Conservation (phyloP, 2,113 vertebrate species). For the Phrynosoma platyrhinos region DNA sequence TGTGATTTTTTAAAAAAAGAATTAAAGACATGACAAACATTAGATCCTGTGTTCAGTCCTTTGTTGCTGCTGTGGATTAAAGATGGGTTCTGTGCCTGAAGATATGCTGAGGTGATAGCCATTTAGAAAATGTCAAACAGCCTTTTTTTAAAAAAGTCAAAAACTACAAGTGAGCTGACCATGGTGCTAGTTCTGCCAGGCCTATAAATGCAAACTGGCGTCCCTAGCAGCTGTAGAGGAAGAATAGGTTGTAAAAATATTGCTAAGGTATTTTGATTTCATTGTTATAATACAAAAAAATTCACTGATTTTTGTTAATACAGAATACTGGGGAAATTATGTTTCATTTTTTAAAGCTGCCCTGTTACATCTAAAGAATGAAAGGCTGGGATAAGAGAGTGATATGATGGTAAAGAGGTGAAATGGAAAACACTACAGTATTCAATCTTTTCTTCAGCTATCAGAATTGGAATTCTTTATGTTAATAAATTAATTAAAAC, state of each 20-base stretch:
- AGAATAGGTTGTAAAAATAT: not conserved
- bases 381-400: not conserved
- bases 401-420: not conserved
- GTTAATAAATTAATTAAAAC: not conserved
- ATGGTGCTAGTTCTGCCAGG: not conserved
- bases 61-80: not conserved
- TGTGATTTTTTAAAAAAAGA: not conserved
- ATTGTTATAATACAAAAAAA: not conserved
- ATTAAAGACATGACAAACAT: not conserved
- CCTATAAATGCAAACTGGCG: not conserved
- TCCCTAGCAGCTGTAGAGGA: not conserved
- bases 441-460: not conserved
- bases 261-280: not conserved
- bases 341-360: not conserved
- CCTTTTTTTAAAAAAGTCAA: not conserved
- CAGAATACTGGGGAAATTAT: not conserved
- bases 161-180: not conserved
- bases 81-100: not conserved
- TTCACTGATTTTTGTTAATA: conserved; percentile 15
- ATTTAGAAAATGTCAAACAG: not conserved
- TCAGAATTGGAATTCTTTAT: not conserved
- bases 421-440: not conserved
- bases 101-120: not conserved
- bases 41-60: not conserved
- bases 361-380: not conserved